Evolutionary conservation across 2,797 vertebrate genomes (phyloP), one percentile per base, ranked within the genome.

Genomic region (Chaetophractus vellerosus): DNA sequence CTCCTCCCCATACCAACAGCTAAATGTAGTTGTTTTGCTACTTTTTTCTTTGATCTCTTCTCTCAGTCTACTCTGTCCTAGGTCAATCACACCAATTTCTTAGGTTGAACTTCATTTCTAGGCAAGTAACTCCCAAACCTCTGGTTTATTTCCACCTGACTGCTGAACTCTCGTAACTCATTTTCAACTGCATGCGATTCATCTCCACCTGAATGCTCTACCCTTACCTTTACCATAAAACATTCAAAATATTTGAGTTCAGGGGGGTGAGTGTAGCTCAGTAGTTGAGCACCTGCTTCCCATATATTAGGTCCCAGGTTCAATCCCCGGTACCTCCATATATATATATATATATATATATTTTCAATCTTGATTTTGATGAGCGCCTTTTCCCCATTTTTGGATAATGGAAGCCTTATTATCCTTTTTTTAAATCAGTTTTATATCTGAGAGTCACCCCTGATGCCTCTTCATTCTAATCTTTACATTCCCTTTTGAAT

Each of bases 51-150:
- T 45, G 69, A 33, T 41, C 9, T 69, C 6, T 0, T 45, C 36
- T 61, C 15, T 16, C 2, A 0, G 14, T 4, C 5, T 9, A 0
- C n/a, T 63, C 24, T n/a, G 11, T 45, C 5, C 36, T 11, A 11
- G 66, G 1, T 4, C 50, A 3, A 2, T 26, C 12, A 18, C 23
- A 23, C 23, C 26, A 2, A 5, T 18, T n/a, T 38, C 38, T 74
- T 11, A 15, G 38, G 59, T 24, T 26, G 33, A 21, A 9, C 59
- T 85, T 80, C 38, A 6, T 36, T 80, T 85, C 80, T 24, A 66
- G 64, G 45, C 55, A 78, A 19, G 18, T 8, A 3, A 31, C n/a
- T 23, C 36, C 63, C 18, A 45, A 1, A n/a, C 9, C 31, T 64
- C 55, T 48, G 57, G 21, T 59, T 31, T n/a, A 12, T 15, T 16